A percentile compares a stretch with the other conserved stretches of the same genome.
Evolutionary conservation across 2,888 invertebrate genomes (phyloP).

Genomic region (Thalpophila matura): DNA sequence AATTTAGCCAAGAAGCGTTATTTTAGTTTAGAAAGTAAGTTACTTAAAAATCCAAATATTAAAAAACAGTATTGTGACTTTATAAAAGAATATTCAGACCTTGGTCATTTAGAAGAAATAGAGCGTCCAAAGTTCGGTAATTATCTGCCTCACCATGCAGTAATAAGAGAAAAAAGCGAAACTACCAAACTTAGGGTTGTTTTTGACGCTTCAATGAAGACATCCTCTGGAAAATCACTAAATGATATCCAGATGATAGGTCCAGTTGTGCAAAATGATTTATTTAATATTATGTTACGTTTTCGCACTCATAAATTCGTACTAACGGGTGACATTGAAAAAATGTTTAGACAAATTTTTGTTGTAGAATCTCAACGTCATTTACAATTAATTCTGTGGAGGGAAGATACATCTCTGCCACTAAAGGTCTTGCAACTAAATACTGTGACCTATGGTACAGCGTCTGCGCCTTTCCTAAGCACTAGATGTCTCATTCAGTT

Average conservation of each 20-base stretch:
- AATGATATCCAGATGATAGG: no score
- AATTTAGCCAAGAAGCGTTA: constrained; percentile 1
- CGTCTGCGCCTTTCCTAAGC: no score
- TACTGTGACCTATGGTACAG: no score
- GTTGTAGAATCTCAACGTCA: background rate
- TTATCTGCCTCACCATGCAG: constrained; percentile 25
- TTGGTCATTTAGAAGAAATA: background rate
- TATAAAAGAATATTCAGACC: background rate
- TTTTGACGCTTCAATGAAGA: no score
- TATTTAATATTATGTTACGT: constrained; percentile 1
- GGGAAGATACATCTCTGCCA: background rate
- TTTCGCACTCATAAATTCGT: constrained; percentile 4
- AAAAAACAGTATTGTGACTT: background rate
- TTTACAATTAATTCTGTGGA: constrained; percentile 9
- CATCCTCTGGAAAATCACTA: no score
- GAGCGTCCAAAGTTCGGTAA: constrained; percentile 7
- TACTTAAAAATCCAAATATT: constrained; percentile 1
- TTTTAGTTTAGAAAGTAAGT: constrained; percentile 9
- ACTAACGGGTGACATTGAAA: constrained; percentile 7
- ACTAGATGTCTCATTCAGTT: constrained; percentile 7
- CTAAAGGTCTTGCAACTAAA: constrained; percentile 8
- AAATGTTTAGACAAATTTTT: no score
- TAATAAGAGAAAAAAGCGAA: constrained; percentile 18
- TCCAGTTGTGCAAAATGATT: constrained; percentile 8
- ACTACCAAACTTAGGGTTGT: no score